These are phyloP conservation scores for Etia nguti DNA, from an alignment of 2,113 vertebrate species.

Conservation along the genomic window DNA sequence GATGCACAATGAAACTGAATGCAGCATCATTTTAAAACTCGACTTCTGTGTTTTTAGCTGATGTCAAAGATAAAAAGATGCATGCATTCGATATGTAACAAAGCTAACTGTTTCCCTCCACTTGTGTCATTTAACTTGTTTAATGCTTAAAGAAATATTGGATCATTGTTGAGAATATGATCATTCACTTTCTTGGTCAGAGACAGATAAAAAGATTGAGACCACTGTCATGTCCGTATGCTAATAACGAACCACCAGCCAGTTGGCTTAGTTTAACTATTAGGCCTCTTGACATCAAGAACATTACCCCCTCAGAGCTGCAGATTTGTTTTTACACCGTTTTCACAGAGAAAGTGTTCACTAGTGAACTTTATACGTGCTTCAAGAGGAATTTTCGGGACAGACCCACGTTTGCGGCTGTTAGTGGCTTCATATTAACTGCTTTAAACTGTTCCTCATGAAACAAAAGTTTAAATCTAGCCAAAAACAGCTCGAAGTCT, in stretches of 20 bases:
- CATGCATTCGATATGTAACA: neutral
- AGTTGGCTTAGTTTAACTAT: neutral
- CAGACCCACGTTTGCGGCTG: neutral
- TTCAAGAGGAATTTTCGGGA: neutral
- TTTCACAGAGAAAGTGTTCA: neutral
- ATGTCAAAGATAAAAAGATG: neutral
- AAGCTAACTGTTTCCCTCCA: neutral
- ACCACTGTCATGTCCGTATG: neutral
- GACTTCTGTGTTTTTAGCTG: neutral
- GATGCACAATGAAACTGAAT: neutral
- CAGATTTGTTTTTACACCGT: fast-evolving
- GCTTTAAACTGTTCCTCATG: fast-evolving
- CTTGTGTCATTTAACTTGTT: neutral
- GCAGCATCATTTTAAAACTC: neutral
- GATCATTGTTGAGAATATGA: neutral
- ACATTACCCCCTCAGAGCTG: neutral
- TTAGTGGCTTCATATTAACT: neutral
- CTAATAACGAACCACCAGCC: neutral
- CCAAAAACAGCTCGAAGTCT: neutral
- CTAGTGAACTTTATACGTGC: neutral
- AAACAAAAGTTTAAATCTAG: neutral
- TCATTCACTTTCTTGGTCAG: neutral
- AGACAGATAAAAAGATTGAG: neutral
- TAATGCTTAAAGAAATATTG: neutral
- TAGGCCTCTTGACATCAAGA: neutral